Evolutionary conservation across 1,140 invertebrate species (phyloP).

Genomic region (Laodelphax striatellus): DNA sequence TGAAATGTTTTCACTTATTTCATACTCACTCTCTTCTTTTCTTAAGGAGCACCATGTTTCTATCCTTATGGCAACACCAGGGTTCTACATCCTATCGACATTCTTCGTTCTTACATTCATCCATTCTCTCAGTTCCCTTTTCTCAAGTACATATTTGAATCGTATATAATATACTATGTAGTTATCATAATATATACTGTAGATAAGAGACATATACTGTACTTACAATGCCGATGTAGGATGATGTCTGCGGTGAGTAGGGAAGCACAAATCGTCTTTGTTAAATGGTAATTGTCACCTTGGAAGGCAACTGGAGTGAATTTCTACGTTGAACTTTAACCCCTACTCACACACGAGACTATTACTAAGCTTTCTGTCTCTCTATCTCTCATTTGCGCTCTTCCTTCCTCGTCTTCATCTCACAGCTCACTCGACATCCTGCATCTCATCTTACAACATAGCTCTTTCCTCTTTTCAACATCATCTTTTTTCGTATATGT

Average conservation of each 20-base stretch:
- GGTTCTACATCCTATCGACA: not conserved
- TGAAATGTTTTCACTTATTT: conserved; percentile 3
- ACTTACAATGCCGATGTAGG: not conserved
- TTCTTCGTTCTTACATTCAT: not conserved
- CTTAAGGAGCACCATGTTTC: not conserved
- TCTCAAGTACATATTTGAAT: too few species aligned
- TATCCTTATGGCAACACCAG: not conserved
- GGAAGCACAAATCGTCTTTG: not conserved
- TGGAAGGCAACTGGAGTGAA: not conserved
- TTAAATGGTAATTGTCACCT: conserved; percentile 4
- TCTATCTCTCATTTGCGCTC: too few species aligned
- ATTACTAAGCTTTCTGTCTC: too few species aligned
- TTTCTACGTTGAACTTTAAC: not conserved
- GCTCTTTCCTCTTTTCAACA: too few species aligned
- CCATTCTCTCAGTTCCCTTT: not conserved
- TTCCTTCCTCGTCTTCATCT: too few species aligned
- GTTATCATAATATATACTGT: too few species aligned
- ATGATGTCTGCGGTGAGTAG: not conserved
- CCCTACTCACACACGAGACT: too few species aligned
- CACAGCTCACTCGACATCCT: too few species aligned
- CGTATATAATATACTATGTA: too few species aligned
- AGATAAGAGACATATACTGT: not conserved
- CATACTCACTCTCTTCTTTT: not conserved
- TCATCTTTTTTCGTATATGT: too few species aligned
- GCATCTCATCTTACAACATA: too few species aligned